Evolutionary conservation across 2,888 invertebrate species (phyloP).

Genomic region (Drosophila hamatofila): DNA sequence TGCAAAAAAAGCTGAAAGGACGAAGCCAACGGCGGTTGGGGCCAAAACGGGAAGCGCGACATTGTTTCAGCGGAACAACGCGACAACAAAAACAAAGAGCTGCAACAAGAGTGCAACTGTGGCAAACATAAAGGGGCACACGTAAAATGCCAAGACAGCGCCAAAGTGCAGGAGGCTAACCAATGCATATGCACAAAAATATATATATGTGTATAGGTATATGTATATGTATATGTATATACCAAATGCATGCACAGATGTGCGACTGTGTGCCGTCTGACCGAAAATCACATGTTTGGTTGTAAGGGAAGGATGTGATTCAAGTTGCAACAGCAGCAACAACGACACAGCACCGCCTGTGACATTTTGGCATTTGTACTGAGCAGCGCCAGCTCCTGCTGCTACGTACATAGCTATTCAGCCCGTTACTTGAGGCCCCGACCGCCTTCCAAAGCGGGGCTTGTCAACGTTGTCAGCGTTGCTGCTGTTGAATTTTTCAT

Average conservation of each 20-base stretch:
- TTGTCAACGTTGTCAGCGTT: conserved; percentile 61
- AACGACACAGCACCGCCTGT: conserved; percentile 37
- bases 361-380: conserved; percentile 64
- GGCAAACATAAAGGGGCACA: conserved; percentile 53
- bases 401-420: conserved; percentile 4
- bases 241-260: conserved; percentile 23
- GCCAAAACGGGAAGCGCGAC: conserved; percentile 51
- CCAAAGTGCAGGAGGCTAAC: conserved; percentile 63
- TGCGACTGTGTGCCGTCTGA: conserved; percentile 53
- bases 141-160: conserved; percentile 74
- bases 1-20: conserved; percentile 40
- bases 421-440: neutral
- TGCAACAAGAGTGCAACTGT: conserved; percentile 44
- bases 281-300: conserved; percentile 83
- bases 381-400: conserved; percentile 21
- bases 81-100: conserved; percentile 43
- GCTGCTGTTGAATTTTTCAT: conserved; percentile 76
- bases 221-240: conserved; percentile 9
- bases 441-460: conserved; percentile 11
- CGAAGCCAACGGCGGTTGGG: neutral
- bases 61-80: conserved; percentile 66
- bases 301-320: conserved; percentile 84
- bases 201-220: neutral
- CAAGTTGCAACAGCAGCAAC: conserved; percentile 73
- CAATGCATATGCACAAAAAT: conserved; percentile 19